These are phyloP conservation scores for Drosophila athabasca DNA, from an alignment of 1,140 invertebrate genomes.

Conservation along the genomic window DNA sequence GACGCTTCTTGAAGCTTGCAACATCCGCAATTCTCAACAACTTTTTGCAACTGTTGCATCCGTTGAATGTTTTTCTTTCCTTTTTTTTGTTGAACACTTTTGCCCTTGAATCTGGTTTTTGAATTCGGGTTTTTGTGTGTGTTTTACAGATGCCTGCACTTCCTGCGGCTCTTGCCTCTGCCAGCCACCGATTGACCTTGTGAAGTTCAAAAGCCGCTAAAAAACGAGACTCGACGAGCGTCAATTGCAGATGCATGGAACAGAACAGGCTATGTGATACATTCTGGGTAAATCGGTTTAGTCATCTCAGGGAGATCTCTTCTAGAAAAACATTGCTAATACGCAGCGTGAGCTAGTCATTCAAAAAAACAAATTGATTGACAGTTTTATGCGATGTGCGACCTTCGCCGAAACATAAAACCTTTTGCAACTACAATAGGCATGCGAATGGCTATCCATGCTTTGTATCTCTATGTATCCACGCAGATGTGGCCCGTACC, in stretches of 20 bases:
- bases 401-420: constrained; percentile 58
- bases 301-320: constrained; percentile 12
- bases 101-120: constrained; percentile 60
- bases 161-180: constrained; percentile 38
- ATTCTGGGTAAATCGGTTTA: constrained; percentile 10
- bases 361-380: constrained; percentile 42
- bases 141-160: constrained; percentile 50
- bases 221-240: constrained; percentile 4
- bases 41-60: constrained; percentile 62
- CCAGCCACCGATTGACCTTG: constrained; percentile 42
- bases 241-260: constrained; percentile 30
- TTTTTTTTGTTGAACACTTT: constrained; percentile 43
- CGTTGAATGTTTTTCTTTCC: constrained; percentile 45
- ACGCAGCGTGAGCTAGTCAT: constrained; percentile 45
- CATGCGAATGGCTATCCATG: constrained; percentile 26
- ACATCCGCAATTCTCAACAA: constrained; percentile 56
- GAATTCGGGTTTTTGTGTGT: constrained; percentile 49
- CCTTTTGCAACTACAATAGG: constrained; percentile 61
- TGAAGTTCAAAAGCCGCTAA: constrained; percentile 56
- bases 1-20: constrained; percentile 39
- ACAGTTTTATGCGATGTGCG: constrained; percentile 54
- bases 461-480: constrained; percentile 6
- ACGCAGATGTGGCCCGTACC: constrained; percentile 33
- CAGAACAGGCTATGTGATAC: constrained; percentile 10
- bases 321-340: constrained; percentile 32